Evolutionary conservation across 2,888 invertebrate species (phyloP), one percentile per base, ranked within the genome.

Genomic region (Andrena haemorrhoa): DNA sequence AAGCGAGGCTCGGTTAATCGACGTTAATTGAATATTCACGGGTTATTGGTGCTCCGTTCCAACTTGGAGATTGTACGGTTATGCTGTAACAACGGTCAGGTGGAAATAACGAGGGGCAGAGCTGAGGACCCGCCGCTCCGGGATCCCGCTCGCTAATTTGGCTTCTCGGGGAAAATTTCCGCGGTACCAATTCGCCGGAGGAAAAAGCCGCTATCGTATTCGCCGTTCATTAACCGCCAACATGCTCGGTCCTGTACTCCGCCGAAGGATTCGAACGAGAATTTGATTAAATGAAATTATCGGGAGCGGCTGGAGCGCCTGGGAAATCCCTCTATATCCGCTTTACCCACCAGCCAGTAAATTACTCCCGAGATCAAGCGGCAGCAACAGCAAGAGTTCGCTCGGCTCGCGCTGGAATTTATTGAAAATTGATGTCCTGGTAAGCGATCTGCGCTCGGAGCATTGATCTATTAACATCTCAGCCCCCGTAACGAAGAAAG

Each of bases 211-310:
- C 65, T 29, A 66, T 12, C 58, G 29, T 2, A 3, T 29, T 29
- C 31, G 65, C 31, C 31, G 68, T 23, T 20, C 56, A 10, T 23
- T 56, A 12, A 7, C 20, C 56, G 23, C 10, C 10, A 56, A 56
- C 10, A 56, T 26, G 10, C 20, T 20, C 26, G 23, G 12, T 12
- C 23, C 10, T 12, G 8, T 53, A 23, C 20, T 53, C 23, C 20
- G 3, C 23, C 20, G 56, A 56, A 31, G 63, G 63, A 72, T 76
- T 61, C 26, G n/a, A 35, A 10, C 35, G 49, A n/a, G 49, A 69
- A 71, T 75, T 63, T 63, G 29, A 76, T 72, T 35, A 72, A 76
- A 63, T 23, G 10, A 60, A 69, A 61, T 75, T 72, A 63, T 72
- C 20, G 51, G 16, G 49, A 71, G 51, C 35, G 35, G 16, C 16